Evolutionary conservation across 2,797 vertebrate genomes (phyloP), one percentile per base, ranked within the genome.

Genomic region (Poeciliopsis infans): DNA sequence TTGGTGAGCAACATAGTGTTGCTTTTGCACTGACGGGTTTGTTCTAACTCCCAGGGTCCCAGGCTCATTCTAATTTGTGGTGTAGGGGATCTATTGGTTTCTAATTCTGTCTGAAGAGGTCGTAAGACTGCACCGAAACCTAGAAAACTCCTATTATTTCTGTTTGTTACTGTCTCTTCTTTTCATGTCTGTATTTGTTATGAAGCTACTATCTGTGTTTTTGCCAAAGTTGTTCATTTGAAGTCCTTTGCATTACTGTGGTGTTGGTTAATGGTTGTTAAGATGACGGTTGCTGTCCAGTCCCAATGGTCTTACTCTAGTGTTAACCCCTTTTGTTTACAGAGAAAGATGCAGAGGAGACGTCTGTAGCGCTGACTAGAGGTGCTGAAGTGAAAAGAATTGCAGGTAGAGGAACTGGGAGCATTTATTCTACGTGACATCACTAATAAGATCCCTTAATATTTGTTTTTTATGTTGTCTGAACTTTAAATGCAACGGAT

Each of bases 251-350:
- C 45, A 10, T 72, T 43, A 12, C 41, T 75, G 51, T 75, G 66
- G 53, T 72, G 31, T 55, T 79, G 61, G 75, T 68, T 69, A 66
- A 70, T 74, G 83, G 79, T 80, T 43, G 43, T 76, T 16, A 70
- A 49, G 76, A 73, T 73, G 33, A 69, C 59, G 33, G 82, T 71
- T 83, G 81, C 79, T 81, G 68, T 47, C 8, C 79, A 87, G 76
- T 82, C 33, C 82, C 86, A 55, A 64, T 77, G 70, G 75, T 77
- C 64, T 80, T 81, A 83, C 81, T 81, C 85, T 76, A 90, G 88
- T 91, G 79, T 90, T 89, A 90, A 93, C 84, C 77, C 86, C 85
- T 94, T 95, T 94, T 92, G 92, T 94, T 96, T 93, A 88, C 95
- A 96, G 95, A 94, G 49, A 86, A 36, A 80, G 69, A 83, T 85